These are phyloP conservation scores for Amphilophus citrinellus DNA, from an alignment of 2,113 vertebrate genomes.

Conservation along the genomic window DNA sequence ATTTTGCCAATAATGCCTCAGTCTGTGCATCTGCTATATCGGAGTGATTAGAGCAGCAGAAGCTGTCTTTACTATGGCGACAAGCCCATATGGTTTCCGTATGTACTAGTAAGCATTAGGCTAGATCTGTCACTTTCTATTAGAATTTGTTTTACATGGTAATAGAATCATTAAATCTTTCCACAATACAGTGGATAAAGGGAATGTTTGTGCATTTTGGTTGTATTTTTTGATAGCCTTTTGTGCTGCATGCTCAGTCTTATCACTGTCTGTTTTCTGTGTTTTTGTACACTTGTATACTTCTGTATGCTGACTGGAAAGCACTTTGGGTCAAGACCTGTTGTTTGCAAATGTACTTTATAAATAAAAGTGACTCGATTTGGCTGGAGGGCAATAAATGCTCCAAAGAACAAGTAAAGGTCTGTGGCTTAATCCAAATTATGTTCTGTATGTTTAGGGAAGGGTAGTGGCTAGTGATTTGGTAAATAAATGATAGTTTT, in stretches of 20 bases:
- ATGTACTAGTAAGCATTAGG: constrained; percentile 56
- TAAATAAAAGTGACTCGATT: background rate
- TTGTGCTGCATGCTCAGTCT: background rate
- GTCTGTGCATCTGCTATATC: constrained; percentile 69
- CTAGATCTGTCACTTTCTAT: constrained; percentile 61
- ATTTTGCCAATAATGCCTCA: constrained; percentile 67
- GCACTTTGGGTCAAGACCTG: background rate
- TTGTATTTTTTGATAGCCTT: background rate
- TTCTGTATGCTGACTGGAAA: background rate
- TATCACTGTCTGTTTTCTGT: background rate
- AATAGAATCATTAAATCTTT: constrained; percentile 34
- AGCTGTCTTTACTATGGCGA: constrained; percentile 61
- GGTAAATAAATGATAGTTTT: constrained; percentile 8
- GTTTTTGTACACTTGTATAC: background rate
- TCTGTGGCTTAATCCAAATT: constrained; percentile 2
- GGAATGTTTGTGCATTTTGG: background rate
- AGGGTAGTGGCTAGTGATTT: background rate
- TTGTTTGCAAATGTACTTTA: background rate
- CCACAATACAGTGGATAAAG: background rate
- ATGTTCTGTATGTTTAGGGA: background rate
- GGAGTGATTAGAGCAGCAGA: constrained; percentile 67
- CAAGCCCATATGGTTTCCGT: constrained; percentile 70
- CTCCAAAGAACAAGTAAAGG: background rate
- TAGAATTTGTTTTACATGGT: constrained; percentile 45
- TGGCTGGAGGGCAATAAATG: background rate